Base-by-base conservation (phyloP, 2,113 vertebrate species). In the Progne subis region DNA sequence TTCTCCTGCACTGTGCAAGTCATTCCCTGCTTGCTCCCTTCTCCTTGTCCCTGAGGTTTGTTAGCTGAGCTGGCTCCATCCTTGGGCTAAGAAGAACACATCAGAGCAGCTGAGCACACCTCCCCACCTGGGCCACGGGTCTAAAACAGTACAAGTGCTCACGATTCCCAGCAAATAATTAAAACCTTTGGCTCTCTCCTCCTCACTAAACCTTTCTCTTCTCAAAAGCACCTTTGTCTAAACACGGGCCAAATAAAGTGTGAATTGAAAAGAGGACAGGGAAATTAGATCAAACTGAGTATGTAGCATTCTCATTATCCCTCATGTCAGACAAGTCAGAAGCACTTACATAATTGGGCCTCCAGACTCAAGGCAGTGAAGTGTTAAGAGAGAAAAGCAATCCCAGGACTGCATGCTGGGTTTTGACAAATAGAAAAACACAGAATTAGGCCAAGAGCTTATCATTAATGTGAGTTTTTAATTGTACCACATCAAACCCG, bases 281-380 rank as follows among this genome's bases (percentile, higher is more conserved):
- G 90, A 97, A 96, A 94, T 97, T 93, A 97, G 94, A 94, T 94
- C 92, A 96, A 86, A 93, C 80, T 32, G 92, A 34, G 70, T 74
- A 90, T 26, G 76, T 15, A 60, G 85, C 90, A 91, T 74, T 88
- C 88, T 94, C 88, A 85, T 96, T 95, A 95, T 90, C 78, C 94
- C 88, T 92, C 82, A 64, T 34, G 90, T 94, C 94, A 94, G 92
- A 59, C 92, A 76, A 93, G 94, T 97, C 95, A 96, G 94, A 96
- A 97, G 90, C 69, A 77, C 82, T 88, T 96, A 90, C 18, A 10
- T 95, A 96, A 96, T 91, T 97, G 96, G 95, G 92, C 92, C 89
- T 91, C 88, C 55, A 86, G 82, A 94, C 88, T 84, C 91, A 26
- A 90, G 96, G 92, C 95, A 96, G 60, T 63, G 92, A 95, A 96